Evolutionary conservation across 2,113 vertebrate genomes (phyloP).

Genomic region (Aspidoscelis tigris): DNA sequence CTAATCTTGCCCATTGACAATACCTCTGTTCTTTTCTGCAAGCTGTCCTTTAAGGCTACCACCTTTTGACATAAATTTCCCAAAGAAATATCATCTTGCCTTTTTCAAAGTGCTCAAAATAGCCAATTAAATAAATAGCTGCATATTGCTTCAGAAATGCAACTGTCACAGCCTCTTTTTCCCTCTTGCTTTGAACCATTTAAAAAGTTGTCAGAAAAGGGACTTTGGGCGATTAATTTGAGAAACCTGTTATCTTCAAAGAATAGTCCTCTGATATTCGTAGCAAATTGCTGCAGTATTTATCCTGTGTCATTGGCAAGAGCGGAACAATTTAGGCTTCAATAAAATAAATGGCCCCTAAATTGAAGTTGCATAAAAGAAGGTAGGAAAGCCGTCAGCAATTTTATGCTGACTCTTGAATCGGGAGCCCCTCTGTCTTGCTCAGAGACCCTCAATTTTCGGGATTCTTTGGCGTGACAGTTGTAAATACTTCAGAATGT

Average conservation of each 20-base stretch:
- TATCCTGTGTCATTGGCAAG: not conserved
- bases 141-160: not conserved
- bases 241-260: not conserved
- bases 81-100: not conserved
- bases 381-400: not conserved
- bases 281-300: constrained; percentile 19
- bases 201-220: not conserved
- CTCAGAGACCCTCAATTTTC: not conserved
- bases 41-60: not conserved
- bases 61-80: not conserved
- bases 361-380: constrained; percentile 2
- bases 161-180: not conserved
- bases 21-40: too few species aligned
- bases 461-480: not conserved
- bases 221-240: not conserved
- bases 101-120: not conserved
- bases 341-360: not conserved
- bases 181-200: not conserved
- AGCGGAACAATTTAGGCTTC: constrained; percentile 4
- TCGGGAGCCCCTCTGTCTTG: not conserved
- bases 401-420: not conserved
- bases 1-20: too few species aligned
- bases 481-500: not conserved
- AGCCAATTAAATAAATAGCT: not conserved
- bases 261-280: not conserved